phyloP scores from a whole-genome alignment of 2,797 vertebrate genomes.

The Danio aesculapii region DNA sequence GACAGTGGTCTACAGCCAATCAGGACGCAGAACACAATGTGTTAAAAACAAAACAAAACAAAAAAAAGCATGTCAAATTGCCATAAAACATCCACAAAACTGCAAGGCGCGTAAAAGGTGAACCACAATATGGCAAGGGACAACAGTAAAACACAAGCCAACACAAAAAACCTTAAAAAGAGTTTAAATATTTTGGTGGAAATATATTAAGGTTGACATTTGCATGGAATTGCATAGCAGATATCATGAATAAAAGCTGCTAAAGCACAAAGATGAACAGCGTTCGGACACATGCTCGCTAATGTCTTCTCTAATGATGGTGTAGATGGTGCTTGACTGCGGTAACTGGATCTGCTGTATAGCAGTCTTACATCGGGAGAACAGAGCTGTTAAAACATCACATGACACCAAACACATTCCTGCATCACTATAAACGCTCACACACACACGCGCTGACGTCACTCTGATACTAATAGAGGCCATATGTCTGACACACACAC shows the following conservation, averaged over 20 bases:
- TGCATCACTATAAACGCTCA: constrained; percentile 11
- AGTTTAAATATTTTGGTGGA: no score
- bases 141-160: no score
- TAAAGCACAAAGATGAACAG: background rate
- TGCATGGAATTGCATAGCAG: background rate
- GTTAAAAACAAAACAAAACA: no score
- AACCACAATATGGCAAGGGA: no score
- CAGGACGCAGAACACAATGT: no score
- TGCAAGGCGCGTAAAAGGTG: no score
- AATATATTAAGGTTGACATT: no score
- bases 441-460: constrained; percentile 17
- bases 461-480: constrained; percentile 25
- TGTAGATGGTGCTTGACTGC: background rate
- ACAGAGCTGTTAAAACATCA: constrained; percentile 40
- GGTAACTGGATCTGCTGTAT: constrained; percentile 1
- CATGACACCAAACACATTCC: constrained; percentile 10
- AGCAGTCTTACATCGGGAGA: constrained; percentile 6
- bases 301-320: background rate
- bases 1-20: no score
- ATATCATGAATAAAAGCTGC: background rate
- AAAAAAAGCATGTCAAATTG: no score
- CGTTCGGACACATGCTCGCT: background rate
- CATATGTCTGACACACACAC: constrained; percentile 18
- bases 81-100: no score
- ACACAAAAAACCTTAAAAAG: no score